Base-by-base conservation (phyloP, 1,140 invertebrate species). In the Drosophila lini region DNA sequence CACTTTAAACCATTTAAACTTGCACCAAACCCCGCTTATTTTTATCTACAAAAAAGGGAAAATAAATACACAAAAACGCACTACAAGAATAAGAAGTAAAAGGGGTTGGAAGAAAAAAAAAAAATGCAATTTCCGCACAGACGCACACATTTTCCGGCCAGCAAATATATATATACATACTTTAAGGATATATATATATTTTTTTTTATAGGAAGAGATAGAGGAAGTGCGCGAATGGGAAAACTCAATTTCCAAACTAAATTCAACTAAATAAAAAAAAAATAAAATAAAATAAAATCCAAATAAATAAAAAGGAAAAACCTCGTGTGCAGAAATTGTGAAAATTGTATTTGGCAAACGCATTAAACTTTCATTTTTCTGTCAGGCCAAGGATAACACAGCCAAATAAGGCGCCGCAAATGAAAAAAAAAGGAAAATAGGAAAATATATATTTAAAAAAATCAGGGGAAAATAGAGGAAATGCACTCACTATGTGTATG, bases 361-460 rank as follows among this genome's bases (percentile, higher is more conserved):
- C 81, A 91, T 90, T 91, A 90, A 91, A 91, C 90, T 91, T 91
- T 90, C 90, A 91, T 90, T 91, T 91, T 91, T 91, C 80, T 81
- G 88, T 80, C 78, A 76, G 73, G 71, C 73, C 88, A 89, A 90
- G 77, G 78, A 91, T 83, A 85, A 85, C 52, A 58, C 56, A 48
- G 42, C 32, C 50, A 36, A 38, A 48, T 10, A 58, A 41, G 47
- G 42, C 60, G 56, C 68, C 56, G 44, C 53, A 61, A 78, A 78
- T 80, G 76, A 73, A 81, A 73, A 80, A 76, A 44, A 58, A 60
- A 78, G 38, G 32, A 56, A 57, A 13, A 45, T 5, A 28, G 6
- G 5, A 5, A 25, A 63, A 45, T n/a, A n/a, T n/a, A n/a, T n/a
- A n/a, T n/a, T n/a, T n/a, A n/a, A n/a, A n/a, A n/a, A 79, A 69